Conservation (phyloP, 2,888 invertebrate species). For the Nomada goodeniana region DNA sequence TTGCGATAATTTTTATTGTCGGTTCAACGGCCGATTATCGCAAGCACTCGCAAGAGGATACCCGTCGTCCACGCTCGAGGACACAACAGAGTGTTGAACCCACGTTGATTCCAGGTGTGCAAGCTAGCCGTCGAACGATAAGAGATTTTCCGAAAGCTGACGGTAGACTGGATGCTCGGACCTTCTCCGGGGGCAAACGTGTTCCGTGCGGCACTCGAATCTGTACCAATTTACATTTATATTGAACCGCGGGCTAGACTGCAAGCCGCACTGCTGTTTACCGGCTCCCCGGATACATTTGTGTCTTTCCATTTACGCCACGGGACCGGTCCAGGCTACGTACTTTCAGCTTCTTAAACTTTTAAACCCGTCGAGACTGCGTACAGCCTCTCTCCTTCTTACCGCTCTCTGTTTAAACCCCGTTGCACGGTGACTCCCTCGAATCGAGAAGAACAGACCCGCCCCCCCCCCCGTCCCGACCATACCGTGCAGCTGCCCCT, state of each 20-base stretch:
- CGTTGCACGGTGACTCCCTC: constrained; percentile 9
- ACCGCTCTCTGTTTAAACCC: constrained; percentile 50
- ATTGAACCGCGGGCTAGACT: constrained; percentile 80
- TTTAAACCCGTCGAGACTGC: constrained; percentile 67
- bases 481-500: neutral
- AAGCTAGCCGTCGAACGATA: constrained; percentile 44
- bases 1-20: too few species aligned
- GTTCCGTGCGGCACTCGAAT: constrained; percentile 78
- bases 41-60: neutral
- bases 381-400: constrained; percentile 24
- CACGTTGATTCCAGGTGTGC: constrained; percentile 58
- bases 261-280: constrained; percentile 74
- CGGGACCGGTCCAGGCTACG: constrained; percentile 52
- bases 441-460: constrained; percentile 18
- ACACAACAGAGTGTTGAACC: constrained; percentile 54
- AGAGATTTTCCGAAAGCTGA: constrained; percentile 57
- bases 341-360: constrained; percentile 67
- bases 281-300: constrained; percentile 77
- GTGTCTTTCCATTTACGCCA: constrained; percentile 78
- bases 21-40: neutral
- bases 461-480: too few species aligned
- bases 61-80: neutral
- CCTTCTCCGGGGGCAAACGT: constrained; percentile 60
- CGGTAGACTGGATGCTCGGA: constrained; percentile 40
- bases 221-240: constrained; percentile 84